Percentiles rank a stretch among this genome's conserved stretches.
Conservation (phyloP, 30 jellyfish, hydroid and myxozoan species). For the Aurelia sp. region DNA sequence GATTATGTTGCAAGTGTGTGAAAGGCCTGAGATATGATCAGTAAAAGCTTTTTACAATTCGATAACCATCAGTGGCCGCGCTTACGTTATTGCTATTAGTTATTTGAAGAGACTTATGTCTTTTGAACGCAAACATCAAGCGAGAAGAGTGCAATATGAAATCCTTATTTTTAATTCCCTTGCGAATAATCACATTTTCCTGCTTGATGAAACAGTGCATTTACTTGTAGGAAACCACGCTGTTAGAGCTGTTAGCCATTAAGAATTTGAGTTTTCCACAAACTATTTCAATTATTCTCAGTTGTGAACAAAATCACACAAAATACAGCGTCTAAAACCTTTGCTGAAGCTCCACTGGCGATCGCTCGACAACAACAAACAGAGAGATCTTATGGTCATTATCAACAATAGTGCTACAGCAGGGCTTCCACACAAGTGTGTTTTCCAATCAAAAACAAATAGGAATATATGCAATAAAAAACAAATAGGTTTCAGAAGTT, state of each 20-base stretch:
- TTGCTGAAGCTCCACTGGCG: slow-evolving; percentile 17
- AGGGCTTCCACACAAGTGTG: slow-evolving; percentile 32
- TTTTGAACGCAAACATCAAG: slow-evolving; percentile 10
- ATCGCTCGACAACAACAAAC: slow-evolving; percentile 46
- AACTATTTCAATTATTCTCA: slow-evolving; percentile 49
- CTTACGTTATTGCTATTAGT: neutral
- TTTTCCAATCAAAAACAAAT: slow-evolving; percentile 21
- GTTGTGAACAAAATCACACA: slow-evolving; percentile 1
- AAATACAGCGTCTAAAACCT: neutral
- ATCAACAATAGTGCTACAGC: slow-evolving; percentile 13
- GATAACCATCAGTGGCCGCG: too few relatives aligned
- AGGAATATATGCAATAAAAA: slow-evolving; percentile 21
- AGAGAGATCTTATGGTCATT: slow-evolving; percentile 4
- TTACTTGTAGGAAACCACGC: slow-evolving; percentile 12
- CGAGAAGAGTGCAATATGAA: neutral
- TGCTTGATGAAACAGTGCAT: slow-evolving; percentile 42
- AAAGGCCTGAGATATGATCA: too few relatives aligned
- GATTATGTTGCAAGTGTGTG: too few relatives aligned
- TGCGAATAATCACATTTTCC: slow-evolving; percentile 45
- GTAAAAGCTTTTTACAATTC: too few relatives aligned
- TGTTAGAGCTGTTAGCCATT: slow-evolving; percentile 31
- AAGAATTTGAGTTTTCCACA: slow-evolving; percentile 41
- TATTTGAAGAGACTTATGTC: neutral
- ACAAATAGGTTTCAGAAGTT: slow-evolving; percentile 46
- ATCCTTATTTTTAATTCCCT: neutral